Percentiles rank a stretch among this genome's conserved stretches.
Evolutionary conservation across 2,888 invertebrate genomes (phyloP).

Genomic region (Trichopria drosophilae): DNA sequence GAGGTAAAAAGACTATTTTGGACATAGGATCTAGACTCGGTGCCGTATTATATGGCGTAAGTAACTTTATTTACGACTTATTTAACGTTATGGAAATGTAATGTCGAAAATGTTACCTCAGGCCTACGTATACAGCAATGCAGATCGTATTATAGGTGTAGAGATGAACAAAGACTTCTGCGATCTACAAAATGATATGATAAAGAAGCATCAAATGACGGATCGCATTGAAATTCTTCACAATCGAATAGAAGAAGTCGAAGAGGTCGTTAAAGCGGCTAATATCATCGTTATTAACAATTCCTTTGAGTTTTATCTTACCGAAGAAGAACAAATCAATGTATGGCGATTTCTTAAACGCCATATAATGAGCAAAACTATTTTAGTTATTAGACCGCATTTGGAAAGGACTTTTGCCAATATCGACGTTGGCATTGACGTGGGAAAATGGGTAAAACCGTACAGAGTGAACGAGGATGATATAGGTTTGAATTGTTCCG

Average conservation of each 20-base stretch:
- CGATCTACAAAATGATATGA: constrained; percentile 64
- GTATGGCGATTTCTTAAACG: constrained; percentile 67
- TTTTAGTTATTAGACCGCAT: constrained; percentile 65
- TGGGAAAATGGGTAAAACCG: constrained; percentile 60
- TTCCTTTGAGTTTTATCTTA: constrained; percentile 71
- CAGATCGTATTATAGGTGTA: constrained; percentile 66
- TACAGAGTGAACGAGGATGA: constrained; percentile 22
- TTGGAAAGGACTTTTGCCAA: constrained; percentile 62
- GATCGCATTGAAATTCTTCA: constrained; percentile 63
- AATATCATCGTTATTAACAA: constrained; percentile 70
- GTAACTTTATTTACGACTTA: constrained; percentile 38
- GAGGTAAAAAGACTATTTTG: constrained; percentile 65
- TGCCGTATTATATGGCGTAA: constrained; percentile 70
- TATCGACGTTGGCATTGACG: constrained; percentile 60
- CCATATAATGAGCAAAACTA: constrained; percentile 62
- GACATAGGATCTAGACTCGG: constrained; percentile 75
- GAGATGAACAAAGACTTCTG: constrained; percentile 72
- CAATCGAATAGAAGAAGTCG: constrained; percentile 64
- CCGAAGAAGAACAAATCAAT: constrained; percentile 63
- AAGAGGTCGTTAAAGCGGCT: constrained; percentile 62
- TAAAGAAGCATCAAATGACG: constrained; percentile 62
- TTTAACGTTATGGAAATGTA: neutral
- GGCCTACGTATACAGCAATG: constrained; percentile 67
- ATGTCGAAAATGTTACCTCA: constrained; percentile 50
- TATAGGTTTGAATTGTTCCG: neutral